A percentile compares a stretch with the other conserved stretches of the same genome.
Evolutionary conservation across 1,140 invertebrate species (phyloP).

Genomic region (Bemisia tabaci): DNA sequence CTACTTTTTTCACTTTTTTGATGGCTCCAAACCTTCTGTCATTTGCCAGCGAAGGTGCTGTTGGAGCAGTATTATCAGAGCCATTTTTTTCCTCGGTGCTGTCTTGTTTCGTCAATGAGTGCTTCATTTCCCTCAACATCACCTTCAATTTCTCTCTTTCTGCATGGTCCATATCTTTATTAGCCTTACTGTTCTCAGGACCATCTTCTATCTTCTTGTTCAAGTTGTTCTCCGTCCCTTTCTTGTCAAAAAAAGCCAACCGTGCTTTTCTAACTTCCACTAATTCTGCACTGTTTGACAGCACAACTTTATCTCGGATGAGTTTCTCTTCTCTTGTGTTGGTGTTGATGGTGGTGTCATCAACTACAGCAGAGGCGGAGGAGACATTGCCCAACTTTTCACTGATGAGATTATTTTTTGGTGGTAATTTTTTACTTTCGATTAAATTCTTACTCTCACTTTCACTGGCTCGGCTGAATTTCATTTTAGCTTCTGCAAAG

Average conservation of each 20-base stretch:
- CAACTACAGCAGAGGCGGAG: background rate
- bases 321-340: background rate
- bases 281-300: constrained; percentile 16
- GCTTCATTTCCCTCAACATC: constrained; percentile 50
- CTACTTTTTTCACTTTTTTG: constrained; percentile 13
- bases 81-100: background rate
- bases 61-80: background rate
- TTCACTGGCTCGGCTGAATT: background rate
- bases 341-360: background rate
- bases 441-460: background rate
- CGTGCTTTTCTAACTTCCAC: constrained; percentile 30
- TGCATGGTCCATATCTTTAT: constrained; percentile 30
- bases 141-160: constrained; percentile 40
- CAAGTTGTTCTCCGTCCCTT: constrained; percentile 1
- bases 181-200: constrained; percentile 16
- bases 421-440: background rate
- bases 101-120: constrained; percentile 36
- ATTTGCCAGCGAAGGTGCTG: background rate
- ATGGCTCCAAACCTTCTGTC: constrained; percentile 14
- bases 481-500: background rate
- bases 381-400: background rate
- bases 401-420: background rate
- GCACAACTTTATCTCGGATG: background rate
- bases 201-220: background rate
- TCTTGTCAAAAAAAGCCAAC: constrained; percentile 27